These are phyloP conservation scores for Paralichthys olivaceus DNA, from an alignment of 2,113 vertebrate genomes.

Conservation along the genomic window DNA sequence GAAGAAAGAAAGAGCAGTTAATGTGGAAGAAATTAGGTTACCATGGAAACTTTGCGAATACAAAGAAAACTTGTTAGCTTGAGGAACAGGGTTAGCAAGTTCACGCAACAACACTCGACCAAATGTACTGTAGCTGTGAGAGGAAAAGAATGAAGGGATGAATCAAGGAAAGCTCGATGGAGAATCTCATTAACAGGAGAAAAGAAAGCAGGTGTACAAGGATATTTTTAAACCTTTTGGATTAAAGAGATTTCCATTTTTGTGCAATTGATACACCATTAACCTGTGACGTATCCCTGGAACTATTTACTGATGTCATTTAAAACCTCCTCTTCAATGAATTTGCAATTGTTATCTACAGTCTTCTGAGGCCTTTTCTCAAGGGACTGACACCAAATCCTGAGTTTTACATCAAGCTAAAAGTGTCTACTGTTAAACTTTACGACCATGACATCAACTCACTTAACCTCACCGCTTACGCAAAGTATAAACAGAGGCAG, in stretches of 20 bases:
- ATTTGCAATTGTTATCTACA: background rate
- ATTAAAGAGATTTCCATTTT: background rate
- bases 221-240: background rate
- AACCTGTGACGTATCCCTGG: background rate
- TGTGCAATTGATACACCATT: background rate
- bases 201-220: slow-evolving; percentile 19
- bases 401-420: too few species aligned
- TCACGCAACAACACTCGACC: slow-evolving; percentile 54
- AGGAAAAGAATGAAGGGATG: slow-evolving; percentile 23
- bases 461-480: background rate
- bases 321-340: background rate
- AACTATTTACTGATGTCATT: background rate
- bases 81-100: slow-evolving; percentile 39
- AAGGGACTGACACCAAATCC: too few species aligned
- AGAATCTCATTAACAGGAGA: slow-evolving; percentile 17
- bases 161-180: slow-evolving; percentile 16
- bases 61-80: slow-evolving; percentile 65
- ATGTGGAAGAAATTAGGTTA: slow-evolving; percentile 68
- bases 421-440: too few species aligned
- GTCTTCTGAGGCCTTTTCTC: background rate
- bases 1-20: slow-evolving; percentile 62
- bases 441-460: too few species aligned
- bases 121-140: slow-evolving; percentile 42
- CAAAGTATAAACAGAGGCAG: background rate
- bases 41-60: slow-evolving; percentile 67